Conservation (phyloP, 2,113 vertebrate genomes). For the Leucoraja erinaceus region DNA sequence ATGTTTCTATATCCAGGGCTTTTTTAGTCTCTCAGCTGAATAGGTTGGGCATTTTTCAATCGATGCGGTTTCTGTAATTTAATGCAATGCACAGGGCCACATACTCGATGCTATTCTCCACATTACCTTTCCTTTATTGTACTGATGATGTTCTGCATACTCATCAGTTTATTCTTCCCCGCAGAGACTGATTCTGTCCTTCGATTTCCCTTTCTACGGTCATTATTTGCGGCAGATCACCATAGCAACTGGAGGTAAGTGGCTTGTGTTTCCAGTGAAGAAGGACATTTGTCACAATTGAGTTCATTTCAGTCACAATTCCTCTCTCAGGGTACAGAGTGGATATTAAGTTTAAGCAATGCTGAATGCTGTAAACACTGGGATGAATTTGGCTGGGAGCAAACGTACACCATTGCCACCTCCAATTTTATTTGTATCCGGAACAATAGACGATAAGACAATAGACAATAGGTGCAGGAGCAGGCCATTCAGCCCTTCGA, state of each 20-base stretch:
- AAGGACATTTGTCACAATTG: neutral
- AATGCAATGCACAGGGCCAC: neutral
- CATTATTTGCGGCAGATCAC: conserved; percentile 83
- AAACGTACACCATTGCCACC: no score
- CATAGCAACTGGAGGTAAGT: conserved; percentile 84
- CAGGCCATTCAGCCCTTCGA: no score
- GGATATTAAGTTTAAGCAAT: neutral
- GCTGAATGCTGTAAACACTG: neutral
- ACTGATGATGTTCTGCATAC: conserved; percentile 29
- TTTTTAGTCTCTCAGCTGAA: neutral
- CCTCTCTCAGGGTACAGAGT: neutral
- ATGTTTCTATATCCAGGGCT: no score
- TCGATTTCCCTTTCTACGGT: conserved; percentile 92
- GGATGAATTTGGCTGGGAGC: neutral
- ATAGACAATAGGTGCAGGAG: no score
- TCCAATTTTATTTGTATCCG: neutral
- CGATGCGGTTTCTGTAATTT: neutral
- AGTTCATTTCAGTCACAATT: neutral
- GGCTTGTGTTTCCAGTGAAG: neutral
- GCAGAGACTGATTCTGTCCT: conserved; percentile 78
- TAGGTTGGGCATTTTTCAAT: neutral
- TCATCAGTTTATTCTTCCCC: conserved; percentile 40
- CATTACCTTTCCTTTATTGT: neutral
- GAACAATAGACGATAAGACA: no score
- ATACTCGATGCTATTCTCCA: neutral